These are phyloP conservation scores for Drosophila hamatofila DNA, from an alignment of 2,888 invertebrate genomes.

Conservation along the genomic window DNA sequence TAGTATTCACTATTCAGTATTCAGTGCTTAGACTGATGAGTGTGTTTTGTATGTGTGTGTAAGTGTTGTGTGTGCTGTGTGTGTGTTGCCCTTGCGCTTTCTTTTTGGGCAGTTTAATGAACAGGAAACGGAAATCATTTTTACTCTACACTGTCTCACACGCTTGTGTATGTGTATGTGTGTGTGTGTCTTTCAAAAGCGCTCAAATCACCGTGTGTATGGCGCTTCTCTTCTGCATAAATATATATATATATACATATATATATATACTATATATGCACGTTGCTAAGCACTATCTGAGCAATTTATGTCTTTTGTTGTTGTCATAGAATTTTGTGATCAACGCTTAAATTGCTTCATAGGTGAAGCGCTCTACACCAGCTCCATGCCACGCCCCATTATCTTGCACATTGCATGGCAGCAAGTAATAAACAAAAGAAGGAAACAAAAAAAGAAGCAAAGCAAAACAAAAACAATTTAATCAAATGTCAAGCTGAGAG, in stretches of 20 bases:
- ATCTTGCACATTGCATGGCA: slow-evolving; percentile 20
- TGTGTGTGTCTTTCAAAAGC: too few relatives aligned
- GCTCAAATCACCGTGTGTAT: neutral
- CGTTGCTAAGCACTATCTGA: slow-evolving; percentile 22
- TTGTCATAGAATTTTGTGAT: slow-evolving; percentile 35
- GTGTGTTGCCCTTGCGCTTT: slow-evolving; percentile 49
- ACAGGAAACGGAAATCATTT: slow-evolving; percentile 77
- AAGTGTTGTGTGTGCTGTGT: slow-evolving; percentile 1
- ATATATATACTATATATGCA: neutral
- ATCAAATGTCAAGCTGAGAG: slow-evolving; percentile 35
- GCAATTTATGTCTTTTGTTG: slow-evolving; percentile 32
- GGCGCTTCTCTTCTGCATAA: neutral
- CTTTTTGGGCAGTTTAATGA: slow-evolving; percentile 75
- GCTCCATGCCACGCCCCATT: slow-evolving; percentile 8
- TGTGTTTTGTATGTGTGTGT: neutral
- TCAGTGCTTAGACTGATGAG: slow-evolving; percentile 31
- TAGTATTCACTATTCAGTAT: slow-evolving; percentile 25
- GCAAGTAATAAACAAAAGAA: slow-evolving; percentile 17
- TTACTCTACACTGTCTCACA: slow-evolving; percentile 35
- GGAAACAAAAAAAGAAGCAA: neutral
- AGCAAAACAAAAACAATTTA: slow-evolving; percentile 12
- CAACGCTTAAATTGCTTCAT: slow-evolving; percentile 25
- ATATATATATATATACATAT: neutral
- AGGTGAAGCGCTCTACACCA: neutral
- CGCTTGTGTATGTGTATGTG: slow-evolving; percentile 9